These are phyloP conservation scores for Papilio demoleus DNA, from an alignment of 2,888 invertebrate species.

Conservation along the genomic window DNA sequence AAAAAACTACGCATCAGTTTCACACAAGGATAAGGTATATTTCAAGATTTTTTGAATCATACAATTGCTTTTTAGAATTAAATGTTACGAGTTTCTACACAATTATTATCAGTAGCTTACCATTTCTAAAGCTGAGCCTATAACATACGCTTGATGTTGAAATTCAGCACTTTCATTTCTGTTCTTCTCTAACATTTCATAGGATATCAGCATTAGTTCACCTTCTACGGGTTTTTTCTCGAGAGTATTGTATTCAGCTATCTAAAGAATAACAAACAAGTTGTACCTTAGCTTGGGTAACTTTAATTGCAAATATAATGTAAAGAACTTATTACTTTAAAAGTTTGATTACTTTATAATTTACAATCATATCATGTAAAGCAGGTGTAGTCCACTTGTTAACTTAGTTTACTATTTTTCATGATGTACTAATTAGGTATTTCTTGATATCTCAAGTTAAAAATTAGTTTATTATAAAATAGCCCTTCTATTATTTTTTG, in stretches of 20 bases:
- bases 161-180: constrained; percentile 4
- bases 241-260: constrained; percentile 25
- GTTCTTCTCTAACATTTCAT: constrained; percentile 18
- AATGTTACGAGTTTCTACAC: too few relatives aligned
- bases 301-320: too few relatives aligned
- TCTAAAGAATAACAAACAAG: not conserved
- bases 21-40: too few relatives aligned
- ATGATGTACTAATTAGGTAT: too few relatives aligned
- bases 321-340: not conserved
- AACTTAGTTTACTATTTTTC: too few relatives aligned
- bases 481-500: too few relatives aligned
- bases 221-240: constrained; percentile 25
- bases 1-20: not conserved
- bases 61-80: not conserved
- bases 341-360: too few relatives aligned
- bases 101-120: constrained; percentile 4
- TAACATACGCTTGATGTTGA: constrained; percentile 22
- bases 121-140: constrained; percentile 26
- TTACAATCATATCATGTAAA: too few relatives aligned
- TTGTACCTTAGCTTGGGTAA: too few relatives aligned
- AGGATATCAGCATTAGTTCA: constrained; percentile 21
- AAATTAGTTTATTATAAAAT: too few relatives aligned
- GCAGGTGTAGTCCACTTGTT: too few relatives aligned
- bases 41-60: not conserved
- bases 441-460: too few relatives aligned